phyloP scores from a whole-genome alignment of 2,888 invertebrate species.

The Cylloceria caligata region DNA sequence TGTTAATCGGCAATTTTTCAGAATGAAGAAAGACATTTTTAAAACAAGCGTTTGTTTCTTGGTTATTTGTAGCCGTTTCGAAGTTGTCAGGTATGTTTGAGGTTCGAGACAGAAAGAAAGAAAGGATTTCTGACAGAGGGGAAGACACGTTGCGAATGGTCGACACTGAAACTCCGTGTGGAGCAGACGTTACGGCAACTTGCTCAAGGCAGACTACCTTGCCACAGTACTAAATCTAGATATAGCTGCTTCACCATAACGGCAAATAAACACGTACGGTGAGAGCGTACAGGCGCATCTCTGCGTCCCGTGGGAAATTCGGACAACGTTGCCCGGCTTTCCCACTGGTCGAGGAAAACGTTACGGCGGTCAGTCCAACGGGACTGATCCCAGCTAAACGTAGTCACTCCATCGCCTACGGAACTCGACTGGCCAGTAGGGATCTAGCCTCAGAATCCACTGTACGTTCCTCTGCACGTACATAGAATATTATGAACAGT shows the following conservation, averaged over 20 bases:
- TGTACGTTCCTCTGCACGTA: slow-evolving; percentile 17
- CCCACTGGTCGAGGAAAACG: slow-evolving; percentile 54
- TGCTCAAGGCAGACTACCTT: slow-evolving; percentile 40
- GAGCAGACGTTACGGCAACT: slow-evolving; percentile 61
- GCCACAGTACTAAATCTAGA: slow-evolving; percentile 32
- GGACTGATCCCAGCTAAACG: slow-evolving; percentile 58
- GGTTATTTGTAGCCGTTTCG: not conserved
- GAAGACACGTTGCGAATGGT: slow-evolving; percentile 72
- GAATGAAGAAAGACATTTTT: not conserved
- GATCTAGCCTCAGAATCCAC: slow-evolving; percentile 40
- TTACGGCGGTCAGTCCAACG: slow-evolving; percentile 59
- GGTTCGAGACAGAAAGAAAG: not conserved
- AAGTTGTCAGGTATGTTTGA: not conserved
- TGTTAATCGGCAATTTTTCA: not conserved
- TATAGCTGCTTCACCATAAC: slow-evolving; percentile 32
- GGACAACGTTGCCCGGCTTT: slow-evolving; percentile 33
- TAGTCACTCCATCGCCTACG: slow-evolving; percentile 42
- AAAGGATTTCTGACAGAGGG: slow-evolving; percentile 48
- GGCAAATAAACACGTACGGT: slow-evolving; percentile 55
- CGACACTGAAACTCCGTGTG: slow-evolving; percentile 66
- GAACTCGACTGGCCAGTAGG: slow-evolving; percentile 21
- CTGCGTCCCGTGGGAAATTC: slow-evolving; percentile 63
- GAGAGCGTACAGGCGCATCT: slow-evolving; percentile 22
- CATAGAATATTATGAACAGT: slow-evolving; percentile 51
- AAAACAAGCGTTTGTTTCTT: not conserved